Evolutionary conservation across 2,113 vertebrate species (phyloP), one percentile per base, ranked within the genome.

Genomic region (Stegastes partitus): DNA sequence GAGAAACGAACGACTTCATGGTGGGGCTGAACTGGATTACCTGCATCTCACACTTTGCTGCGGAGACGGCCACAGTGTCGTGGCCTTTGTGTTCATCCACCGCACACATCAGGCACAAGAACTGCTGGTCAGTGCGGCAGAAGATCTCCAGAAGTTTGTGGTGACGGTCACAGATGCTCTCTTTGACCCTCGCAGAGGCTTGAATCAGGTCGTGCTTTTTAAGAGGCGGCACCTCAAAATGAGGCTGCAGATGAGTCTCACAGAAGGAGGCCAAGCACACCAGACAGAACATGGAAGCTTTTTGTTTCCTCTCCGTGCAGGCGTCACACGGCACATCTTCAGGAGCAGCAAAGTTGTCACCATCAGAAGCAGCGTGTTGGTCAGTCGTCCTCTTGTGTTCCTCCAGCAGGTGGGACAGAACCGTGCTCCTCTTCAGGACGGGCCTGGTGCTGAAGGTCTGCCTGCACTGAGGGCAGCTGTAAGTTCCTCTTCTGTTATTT

Each of bases 391-490:
- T 45, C 26, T 15, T 74, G 23, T 77, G 21, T 16, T 83, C 26
- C 16, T 87, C 83, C 51, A 87, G 19, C 66, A 89, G 14, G 7
- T 70, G 42, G 10, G 75, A 66, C 59, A 92, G 64, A 5, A 88
- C 25, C 0, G 64, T 82, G 69, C 81, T 92, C 62, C 19, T 89
- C 77, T 79, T 83, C 39, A 91, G 67, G 7, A 0, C 51, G 69
- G 91, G 91, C 47, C 86, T 91, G 4, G n/a, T 22, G 2, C 0
- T 12, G 39, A 87, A 88, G 1, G 31, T 50, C 26, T 83, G 58
- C 39, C 82, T 62, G 39, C 90, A 91, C 54, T 90, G 84, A 21
- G 91, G 91, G 26, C 91, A 92, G 62, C 74, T 82, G 77, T 62
- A 87, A 3, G 0, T 19, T 19, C 26, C 11, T 19, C 37, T 14